These are phyloP conservation scores for Amia ocellicauda DNA, from an alignment of 2,113 vertebrate genomes.

Conservation along the genomic window DNA sequence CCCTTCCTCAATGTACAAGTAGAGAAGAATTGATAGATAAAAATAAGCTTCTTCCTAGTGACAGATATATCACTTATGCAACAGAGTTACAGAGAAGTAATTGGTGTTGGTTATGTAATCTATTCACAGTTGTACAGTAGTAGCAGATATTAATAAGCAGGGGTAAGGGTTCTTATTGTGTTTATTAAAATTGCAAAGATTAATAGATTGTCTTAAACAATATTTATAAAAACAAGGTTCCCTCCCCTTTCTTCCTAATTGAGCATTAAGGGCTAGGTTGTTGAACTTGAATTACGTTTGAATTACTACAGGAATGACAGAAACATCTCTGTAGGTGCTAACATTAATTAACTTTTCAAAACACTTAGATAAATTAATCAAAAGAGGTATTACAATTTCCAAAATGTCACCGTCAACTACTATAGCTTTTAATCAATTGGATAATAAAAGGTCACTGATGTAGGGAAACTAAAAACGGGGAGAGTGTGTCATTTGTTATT, in stretches of 20 bases:
- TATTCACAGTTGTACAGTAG: too few species aligned
- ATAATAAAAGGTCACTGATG: conserved; percentile 64
- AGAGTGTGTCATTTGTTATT: conserved; percentile 45
- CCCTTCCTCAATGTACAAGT: conserved; percentile 17
- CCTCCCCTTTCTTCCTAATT: too few species aligned
- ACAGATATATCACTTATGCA: not conserved
- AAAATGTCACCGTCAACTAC: conserved; percentile 68
- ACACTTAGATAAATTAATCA: conserved; percentile 57
- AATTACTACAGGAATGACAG: conserved; percentile 52
- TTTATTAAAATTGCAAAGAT: too few species aligned
- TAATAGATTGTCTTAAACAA: too few species aligned
- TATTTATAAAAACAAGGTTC: not conserved
- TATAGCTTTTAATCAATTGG: conserved; percentile 63
- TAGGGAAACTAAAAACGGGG: conserved; percentile 36
- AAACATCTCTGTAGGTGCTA: conserved; percentile 25
- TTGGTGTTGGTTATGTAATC: too few species aligned
- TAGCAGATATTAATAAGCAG: too few species aligned
- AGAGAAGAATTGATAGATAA: too few species aligned
- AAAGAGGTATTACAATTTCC: conserved; percentile 56
- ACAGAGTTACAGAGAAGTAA: not conserved
- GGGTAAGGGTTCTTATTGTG: too few species aligned
- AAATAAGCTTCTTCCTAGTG: too few species aligned
- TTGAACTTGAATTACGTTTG: conserved; percentile 27
- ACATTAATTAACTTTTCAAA: conserved; percentile 36
- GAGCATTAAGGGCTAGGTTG: conserved; percentile 14